Conservation (phyloP, 2,113 vertebrate genomes). For the Eudyptes chrysolophus region DNA sequence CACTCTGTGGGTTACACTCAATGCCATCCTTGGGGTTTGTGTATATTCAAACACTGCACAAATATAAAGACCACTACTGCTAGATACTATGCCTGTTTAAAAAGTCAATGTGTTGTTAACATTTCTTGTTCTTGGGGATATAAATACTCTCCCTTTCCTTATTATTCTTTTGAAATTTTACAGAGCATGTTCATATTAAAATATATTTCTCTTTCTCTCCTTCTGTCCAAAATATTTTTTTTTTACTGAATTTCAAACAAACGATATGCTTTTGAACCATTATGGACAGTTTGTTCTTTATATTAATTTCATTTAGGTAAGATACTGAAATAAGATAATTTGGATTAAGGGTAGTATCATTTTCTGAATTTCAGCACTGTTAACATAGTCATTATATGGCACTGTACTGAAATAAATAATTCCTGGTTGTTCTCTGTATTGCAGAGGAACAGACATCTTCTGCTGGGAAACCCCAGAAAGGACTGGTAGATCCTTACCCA, state of each 20-base stretch:
- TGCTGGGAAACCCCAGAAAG: conserved; percentile 57
- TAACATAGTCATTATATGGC: neutral
- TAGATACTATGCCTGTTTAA: neutral
- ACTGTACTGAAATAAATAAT: neutral
- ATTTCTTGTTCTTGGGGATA: neutral
- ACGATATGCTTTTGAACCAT: neutral
- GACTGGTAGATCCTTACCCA: conserved; percentile 28
- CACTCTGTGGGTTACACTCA: neutral
- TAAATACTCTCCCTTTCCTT: neutral
- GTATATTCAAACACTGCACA: neutral
- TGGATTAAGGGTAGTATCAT: neutral
- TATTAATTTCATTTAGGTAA: neutral
- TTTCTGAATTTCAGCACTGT: neutral
- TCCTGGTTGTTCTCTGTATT: conserved; percentile 4
- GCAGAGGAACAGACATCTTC: conserved; percentile 67
- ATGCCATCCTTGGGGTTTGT: neutral
- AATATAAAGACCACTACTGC: neutral
- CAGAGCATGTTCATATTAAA: neutral
- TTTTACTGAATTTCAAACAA: neutral
- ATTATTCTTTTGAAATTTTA: neutral
- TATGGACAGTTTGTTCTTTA: neutral
- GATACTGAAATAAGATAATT: neutral
- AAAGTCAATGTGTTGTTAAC: neutral
- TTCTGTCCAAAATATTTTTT: neutral
- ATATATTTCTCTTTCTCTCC: neutral